phyloP scores from a whole-genome alignment of 2,888 invertebrate species.

The Drosophila prolongata region DNA sequence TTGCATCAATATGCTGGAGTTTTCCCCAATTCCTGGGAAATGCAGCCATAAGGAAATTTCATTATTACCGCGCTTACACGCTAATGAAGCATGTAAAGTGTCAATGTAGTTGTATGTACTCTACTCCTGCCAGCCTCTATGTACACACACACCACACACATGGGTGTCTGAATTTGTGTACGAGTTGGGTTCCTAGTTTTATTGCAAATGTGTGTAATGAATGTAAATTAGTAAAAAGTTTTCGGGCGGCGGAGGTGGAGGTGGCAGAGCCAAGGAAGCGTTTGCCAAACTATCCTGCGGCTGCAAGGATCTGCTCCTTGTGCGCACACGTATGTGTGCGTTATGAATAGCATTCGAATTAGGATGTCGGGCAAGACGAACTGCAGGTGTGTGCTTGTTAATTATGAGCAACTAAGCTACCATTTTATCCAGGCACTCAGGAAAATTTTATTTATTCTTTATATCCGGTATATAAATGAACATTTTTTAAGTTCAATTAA shows the following conservation, averaged over 20 bases:
- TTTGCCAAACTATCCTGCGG: constrained; percentile 67
- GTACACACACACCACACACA: neutral
- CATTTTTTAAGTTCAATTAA: too few species aligned
- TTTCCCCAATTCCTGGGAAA: constrained; percentile 32
- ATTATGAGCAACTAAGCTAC: constrained; percentile 61
- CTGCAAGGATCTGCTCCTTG: constrained; percentile 59
- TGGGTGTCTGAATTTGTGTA: constrained; percentile 16
- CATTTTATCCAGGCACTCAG: constrained; percentile 9
- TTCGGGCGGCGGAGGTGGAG: constrained; percentile 48
- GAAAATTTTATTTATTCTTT: neutral
- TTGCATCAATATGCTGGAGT: constrained; percentile 67
- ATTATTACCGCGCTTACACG: constrained; percentile 80
- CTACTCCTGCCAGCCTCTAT: constrained; percentile 17
- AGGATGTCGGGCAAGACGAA: constrained; percentile 51
- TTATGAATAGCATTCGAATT: constrained; percentile 72
- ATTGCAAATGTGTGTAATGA: constrained; percentile 81
- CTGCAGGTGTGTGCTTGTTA: constrained; percentile 48
- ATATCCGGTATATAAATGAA: too few species aligned
- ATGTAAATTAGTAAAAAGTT: constrained; percentile 81
- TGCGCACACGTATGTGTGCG: constrained; percentile 29
- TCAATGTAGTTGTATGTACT: constrained; percentile 63
- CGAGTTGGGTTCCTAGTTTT: constrained; percentile 68
- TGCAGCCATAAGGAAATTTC: constrained; percentile 80
- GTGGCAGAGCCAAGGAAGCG: constrained; percentile 49
- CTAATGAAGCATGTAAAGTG: constrained; percentile 82